Evolutionary conservation across 2,797 vertebrate genomes (phyloP).

Genomic region (Galago senegalensis): DNA sequence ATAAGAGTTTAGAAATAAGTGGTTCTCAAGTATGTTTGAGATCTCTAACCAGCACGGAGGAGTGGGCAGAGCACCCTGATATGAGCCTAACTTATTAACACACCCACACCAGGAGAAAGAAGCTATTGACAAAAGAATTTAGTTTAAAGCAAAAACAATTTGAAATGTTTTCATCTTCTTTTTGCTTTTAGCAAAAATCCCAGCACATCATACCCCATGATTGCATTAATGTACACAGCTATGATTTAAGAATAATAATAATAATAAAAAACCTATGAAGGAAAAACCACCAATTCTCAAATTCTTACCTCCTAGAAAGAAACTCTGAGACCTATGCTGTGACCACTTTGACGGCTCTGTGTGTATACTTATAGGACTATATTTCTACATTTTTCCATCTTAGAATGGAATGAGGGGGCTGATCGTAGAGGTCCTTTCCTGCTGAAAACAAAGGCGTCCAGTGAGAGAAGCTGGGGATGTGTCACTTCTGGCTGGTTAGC

Average conservation of each 20-base stretch:
- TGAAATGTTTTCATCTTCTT: too few species aligned
- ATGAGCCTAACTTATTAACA: neutral
- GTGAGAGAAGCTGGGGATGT: neutral
- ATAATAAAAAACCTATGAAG: neutral
- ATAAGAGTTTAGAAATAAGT: neutral
- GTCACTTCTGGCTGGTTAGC: conserved; percentile 15
- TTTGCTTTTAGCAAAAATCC: too few species aligned
- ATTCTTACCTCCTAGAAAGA: neutral
- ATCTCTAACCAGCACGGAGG: too few species aligned
- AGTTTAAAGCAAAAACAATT: neutral
- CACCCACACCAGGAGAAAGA: neutral
- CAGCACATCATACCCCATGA: too few species aligned
- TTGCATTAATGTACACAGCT: too few species aligned
- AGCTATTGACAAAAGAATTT: neutral
- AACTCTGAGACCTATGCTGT: neutral
- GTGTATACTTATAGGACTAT: conserved; percentile 2
- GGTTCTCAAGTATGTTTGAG: neutral
- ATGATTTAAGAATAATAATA: too few species aligned
- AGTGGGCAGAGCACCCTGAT: neutral
- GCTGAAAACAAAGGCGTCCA: neutral
- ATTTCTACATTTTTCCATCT: neutral
- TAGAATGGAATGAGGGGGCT: neutral
- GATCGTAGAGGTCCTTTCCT: neutral
- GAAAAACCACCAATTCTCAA: neutral
- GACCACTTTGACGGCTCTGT: neutral